Evolutionary conservation across 1,140 invertebrate genomes (phyloP).

Genomic region (Trachelipus rathkii): DNA sequence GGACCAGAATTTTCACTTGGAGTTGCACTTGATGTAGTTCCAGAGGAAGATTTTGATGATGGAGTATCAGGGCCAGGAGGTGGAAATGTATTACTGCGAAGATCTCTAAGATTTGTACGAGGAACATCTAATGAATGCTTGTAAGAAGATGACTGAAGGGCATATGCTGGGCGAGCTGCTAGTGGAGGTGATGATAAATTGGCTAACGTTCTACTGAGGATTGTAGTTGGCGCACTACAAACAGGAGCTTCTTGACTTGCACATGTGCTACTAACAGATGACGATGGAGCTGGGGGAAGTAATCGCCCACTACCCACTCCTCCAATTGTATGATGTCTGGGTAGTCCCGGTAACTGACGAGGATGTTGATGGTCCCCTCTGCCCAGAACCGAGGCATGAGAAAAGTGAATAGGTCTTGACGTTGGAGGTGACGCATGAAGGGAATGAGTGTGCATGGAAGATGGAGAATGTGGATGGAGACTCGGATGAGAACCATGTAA

Average conservation of each 20-base stretch:
- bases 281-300: slow-evolving; percentile 34
- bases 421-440: slow-evolving; percentile 43
- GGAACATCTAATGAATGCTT: slow-evolving; percentile 45
- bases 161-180: slow-evolving; percentile 40
- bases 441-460: slow-evolving; percentile 32
- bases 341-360: slow-evolving; percentile 41
- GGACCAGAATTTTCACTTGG: slow-evolving; percentile 32
- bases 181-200: slow-evolving; percentile 23
- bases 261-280: slow-evolving; percentile 11
- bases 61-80: slow-evolving; percentile 40
- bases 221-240: background rate
- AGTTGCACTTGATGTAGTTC: slow-evolving; percentile 30
- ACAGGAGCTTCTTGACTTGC: slow-evolving; percentile 10
- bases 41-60: slow-evolving; percentile 40
- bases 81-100: slow-evolving; percentile 44
- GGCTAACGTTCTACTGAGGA: background rate
- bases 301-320: slow-evolving; percentile 42
- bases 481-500: slow-evolving; percentile 39
- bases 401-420: slow-evolving; percentile 39
- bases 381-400: slow-evolving; percentile 39
- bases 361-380: slow-evolving; percentile 30
- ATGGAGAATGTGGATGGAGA: slow-evolving; percentile 29
- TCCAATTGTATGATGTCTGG: slow-evolving; percentile 43
- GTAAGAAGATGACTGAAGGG: slow-evolving; percentile 40
- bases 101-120: slow-evolving; percentile 39